Base-by-base conservation (phyloP, 2,888 invertebrate species). In the Agriopis leucophaearia region DNA sequence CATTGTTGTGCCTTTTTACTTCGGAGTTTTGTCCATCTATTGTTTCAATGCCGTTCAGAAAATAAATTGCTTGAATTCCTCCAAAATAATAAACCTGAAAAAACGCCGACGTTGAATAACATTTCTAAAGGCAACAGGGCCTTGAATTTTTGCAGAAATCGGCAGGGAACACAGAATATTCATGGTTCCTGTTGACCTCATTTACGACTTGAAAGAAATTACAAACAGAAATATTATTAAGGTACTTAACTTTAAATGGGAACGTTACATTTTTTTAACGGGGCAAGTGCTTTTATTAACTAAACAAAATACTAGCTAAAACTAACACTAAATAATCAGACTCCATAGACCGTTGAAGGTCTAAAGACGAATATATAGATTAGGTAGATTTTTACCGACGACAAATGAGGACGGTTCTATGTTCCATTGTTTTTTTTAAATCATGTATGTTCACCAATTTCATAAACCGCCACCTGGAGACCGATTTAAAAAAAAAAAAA, bases 141-240 rank as follows among this genome's bases (percentile, higher is more conserved):
- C 64, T 68, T 27, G 61, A 62, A 63, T 66, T 64, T 74, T 72
- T 52, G 56, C 42, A 12, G 40, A 66, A 70, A 61, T 60, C 65
- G 62, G 64, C n/a, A 36, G 64, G 61, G 70, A 69, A 64, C 65
- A 69, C 69, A 64, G 69, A 57, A 70, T 51, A 66, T 70, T 66
- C 61, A 71, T 73, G 65, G 65, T 64, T 60, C 52, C 13, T 55
- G 67, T 48, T 68, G 60, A 70, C 70, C 74, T 74, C 70, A 60
- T 70, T 72, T 71, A 56, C 47, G 58, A 64, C 50, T 51, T 65
- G 64, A 70, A 42, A 61, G 61, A 16, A 59, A 65, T 59, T 12
- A 8, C 12, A 42, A 50, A 18, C 36, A 54, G 54, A 35, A 44
- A 40, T 27, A 40, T n/a, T 50, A 27, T 16, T 15, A 8, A 18